A percentile compares a stretch with the other conserved stretches of the same genome.
phyloP scores from a whole-genome alignment of 2,797 vertebrate genomes.

The Lacerta agilis region DNA sequence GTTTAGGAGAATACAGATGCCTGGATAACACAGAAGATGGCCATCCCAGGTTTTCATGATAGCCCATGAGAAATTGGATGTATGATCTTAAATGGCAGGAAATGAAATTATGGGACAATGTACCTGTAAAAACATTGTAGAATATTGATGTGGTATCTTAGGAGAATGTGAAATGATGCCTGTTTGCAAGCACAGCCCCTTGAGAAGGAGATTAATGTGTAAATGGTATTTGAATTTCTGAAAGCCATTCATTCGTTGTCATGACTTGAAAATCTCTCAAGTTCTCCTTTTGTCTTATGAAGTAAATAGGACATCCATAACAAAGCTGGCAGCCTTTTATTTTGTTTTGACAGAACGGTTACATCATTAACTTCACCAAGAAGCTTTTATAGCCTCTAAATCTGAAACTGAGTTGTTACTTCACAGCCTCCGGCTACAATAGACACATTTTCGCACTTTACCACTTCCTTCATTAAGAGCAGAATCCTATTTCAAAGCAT shows the following conservation, averaged over 20 bases:
- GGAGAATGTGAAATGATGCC: constrained; percentile 35
- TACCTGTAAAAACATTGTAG: constrained; percentile 5
- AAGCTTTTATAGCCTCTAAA: constrained; percentile 53
- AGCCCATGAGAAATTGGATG: not conserved
- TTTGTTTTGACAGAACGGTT: constrained; percentile 52
- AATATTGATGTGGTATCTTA: constrained; percentile 20
- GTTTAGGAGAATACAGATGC: not conserved
- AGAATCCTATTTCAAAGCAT: constrained; percentile 39
- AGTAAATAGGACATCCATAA: constrained; percentile 47
- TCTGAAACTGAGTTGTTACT: constrained; percentile 51
- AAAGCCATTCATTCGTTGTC: constrained; percentile 36
- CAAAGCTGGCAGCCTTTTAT: constrained; percentile 48
- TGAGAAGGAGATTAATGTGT: constrained; percentile 17
- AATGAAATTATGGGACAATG: not conserved
- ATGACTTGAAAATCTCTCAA: constrained; percentile 45
- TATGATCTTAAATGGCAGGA: constrained; percentile 2
- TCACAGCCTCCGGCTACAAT: constrained; percentile 39
- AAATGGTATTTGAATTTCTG: constrained; percentile 46
- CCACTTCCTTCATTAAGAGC: constrained; percentile 48
- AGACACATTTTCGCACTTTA: constrained; percentile 30
- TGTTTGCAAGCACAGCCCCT: constrained; percentile 13
- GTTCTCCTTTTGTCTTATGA: constrained; percentile 35
- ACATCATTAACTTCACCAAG: constrained; percentile 57
- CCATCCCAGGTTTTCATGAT: not conserved
- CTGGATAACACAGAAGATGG: not conserved